phyloP scores from a whole-genome alignment of 2,113 vertebrate genomes.

The Todiramphus saurophagus region DNA sequence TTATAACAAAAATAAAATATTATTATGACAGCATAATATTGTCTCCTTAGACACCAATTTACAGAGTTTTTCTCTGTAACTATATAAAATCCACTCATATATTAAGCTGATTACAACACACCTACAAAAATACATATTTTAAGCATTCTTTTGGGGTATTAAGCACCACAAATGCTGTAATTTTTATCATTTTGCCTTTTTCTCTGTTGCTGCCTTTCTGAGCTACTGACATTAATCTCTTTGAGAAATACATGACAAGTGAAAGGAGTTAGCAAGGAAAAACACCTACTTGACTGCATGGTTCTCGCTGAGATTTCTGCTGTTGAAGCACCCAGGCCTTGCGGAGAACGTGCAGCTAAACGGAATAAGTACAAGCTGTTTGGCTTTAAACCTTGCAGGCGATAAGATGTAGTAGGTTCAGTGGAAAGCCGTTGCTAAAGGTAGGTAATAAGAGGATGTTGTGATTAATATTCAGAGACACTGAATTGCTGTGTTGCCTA shows the following conservation, averaged over 20 bases:
- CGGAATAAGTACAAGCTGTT: slow-evolving; percentile 96
- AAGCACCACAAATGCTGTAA: background rate
- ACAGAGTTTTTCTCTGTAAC: background rate
- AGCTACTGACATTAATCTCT: background rate
- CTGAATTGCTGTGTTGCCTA: background rate
- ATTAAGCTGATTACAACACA: background rate
- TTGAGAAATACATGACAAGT: background rate
- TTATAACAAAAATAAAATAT: background rate
- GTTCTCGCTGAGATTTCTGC: slow-evolving; percentile 95
- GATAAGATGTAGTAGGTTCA: slow-evolving; percentile 89
- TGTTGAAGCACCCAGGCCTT: slow-evolving; percentile 94
- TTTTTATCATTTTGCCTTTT: background rate
- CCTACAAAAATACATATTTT: background rate
- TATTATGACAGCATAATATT: background rate
- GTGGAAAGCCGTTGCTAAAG: slow-evolving; percentile 89
- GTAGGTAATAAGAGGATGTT: background rate
- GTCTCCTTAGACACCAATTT: background rate
- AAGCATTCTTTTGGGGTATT: background rate
- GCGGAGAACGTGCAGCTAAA: slow-evolving; percentile 92
- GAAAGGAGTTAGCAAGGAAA: slow-evolving; percentile 75
- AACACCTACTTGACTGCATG: slow-evolving; percentile 98
- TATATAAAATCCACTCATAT: background rate
- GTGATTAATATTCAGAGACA: background rate
- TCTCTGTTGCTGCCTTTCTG: background rate
- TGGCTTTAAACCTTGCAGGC: slow-evolving; percentile 92